Percentiles rank a stretch among this genome's conserved stretches.
phyloP scores from a whole-genome alignment of 2,888 invertebrate genomes.

The Limenitis camilla region DNA sequence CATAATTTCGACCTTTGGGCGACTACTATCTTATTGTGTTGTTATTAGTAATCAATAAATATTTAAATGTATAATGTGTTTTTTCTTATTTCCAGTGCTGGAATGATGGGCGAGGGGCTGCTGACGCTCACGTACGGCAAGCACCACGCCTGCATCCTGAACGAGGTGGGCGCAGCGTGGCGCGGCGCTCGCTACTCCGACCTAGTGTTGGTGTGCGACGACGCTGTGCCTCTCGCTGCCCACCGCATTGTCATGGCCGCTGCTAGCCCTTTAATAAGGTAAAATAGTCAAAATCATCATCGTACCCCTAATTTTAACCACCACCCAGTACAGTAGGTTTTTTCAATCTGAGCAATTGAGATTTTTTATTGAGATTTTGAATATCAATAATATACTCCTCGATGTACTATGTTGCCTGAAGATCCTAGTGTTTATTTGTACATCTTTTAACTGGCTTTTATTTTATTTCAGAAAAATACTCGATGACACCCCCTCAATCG shows the following conservation, averaged over 20 bases:
- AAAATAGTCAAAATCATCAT: slow-evolving; percentile 23
- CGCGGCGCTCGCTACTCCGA: slow-evolving; percentile 90
- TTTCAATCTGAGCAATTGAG: no score
- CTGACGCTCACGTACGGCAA: slow-evolving; percentile 94
- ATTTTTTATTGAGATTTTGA: no score
- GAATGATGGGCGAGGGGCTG: slow-evolving; percentile 81
- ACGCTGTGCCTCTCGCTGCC: slow-evolving; percentile 85
- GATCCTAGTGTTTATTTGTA: background rate
- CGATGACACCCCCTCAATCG: slow-evolving; percentile 80
- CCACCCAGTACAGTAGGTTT: no score
- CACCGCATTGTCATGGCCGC: slow-evolving; percentile 91
- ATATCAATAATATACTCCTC: no score
- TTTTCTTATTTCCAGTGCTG: slow-evolving; percentile 56
- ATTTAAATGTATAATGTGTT: no score
- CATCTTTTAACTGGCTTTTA: slow-evolving; percentile 13
- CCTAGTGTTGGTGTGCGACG: slow-evolving; percentile 89
- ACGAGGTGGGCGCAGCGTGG: slow-evolving; percentile 92
- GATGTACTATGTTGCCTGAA: no score
- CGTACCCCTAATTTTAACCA: no score
- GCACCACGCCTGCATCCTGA: slow-evolving; percentile 93
- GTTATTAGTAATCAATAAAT: no score
- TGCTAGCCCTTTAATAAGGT: slow-evolving; percentile 89
- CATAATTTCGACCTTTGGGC: no score
- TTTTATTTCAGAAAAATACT: slow-evolving; percentile 76
- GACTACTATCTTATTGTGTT: no score